A percentile compares a stretch with the other conserved stretches of the same genome.
Evolutionary conservation across 2,113 vertebrate genomes (phyloP).

Genomic region (Xyrauchen texanus): DNA sequence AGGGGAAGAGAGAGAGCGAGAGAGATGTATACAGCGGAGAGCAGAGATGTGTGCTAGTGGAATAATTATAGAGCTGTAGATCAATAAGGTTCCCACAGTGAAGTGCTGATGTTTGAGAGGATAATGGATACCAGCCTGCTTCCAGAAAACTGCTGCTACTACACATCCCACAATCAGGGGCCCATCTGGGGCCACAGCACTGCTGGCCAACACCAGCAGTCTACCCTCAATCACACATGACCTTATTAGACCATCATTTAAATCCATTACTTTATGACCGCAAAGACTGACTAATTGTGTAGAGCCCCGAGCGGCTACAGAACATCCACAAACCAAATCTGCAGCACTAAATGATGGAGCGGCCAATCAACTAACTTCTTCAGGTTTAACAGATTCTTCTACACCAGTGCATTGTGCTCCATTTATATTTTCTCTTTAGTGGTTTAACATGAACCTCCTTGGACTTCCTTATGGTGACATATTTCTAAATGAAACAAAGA

Average conservation of each 20-base stretch:
- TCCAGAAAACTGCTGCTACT: constrained; percentile 39
- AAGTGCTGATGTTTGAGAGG: constrained; percentile 68
- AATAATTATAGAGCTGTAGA: constrained; percentile 71
- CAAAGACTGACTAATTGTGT: not conserved
- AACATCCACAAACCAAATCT: not conserved
- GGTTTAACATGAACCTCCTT: no score
- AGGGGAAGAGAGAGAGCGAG: no score
- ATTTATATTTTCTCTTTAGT: no score
- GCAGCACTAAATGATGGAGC: not conserved
- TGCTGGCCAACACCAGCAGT: not conserved
- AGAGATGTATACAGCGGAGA: not conserved
- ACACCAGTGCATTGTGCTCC: no score
- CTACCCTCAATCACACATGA: not conserved
- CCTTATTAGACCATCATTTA: not conserved
- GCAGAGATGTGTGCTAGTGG: constrained; percentile 38
- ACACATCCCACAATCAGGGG: constrained; percentile 40
- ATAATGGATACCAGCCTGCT: constrained; percentile 75
- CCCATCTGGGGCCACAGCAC: constrained; percentile 16
- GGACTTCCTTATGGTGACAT: no score
- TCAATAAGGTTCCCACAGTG: constrained; percentile 81
- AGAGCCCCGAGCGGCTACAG: not conserved
- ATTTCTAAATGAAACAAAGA: no score
- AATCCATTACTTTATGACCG: not conserved
- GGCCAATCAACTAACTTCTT: not conserved
- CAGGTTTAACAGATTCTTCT: not conserved